Evolutionary conservation across 2,797 vertebrate genomes (phyloP), one percentile per base, ranked within the genome.

Genomic region (Menidia menidia): DNA sequence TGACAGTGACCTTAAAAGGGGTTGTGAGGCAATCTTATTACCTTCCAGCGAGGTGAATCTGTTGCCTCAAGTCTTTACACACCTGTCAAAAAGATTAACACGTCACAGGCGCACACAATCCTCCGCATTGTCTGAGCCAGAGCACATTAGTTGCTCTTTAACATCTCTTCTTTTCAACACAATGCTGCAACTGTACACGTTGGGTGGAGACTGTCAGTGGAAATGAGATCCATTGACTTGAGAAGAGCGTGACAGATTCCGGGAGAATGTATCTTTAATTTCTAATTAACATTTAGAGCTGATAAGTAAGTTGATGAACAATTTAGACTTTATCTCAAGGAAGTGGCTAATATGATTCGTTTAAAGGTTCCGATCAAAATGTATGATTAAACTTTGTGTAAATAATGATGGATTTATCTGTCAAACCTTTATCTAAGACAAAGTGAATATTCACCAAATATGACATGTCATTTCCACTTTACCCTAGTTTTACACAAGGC

Each of bases 81-180:
- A 57, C 62, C 75, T 85, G 85, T 83, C 84, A 87, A 12, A 71
- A 57, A 69, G 81, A 83, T 87, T 64, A 88, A 71, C 63, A 30
- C 75, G 60, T 87, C 72, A 60, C 65, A 57, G 68, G 53, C 39
- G 11, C 45, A 11, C 31, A 84, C 82, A 81, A 48, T 73, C 59
- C 59, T 42, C 63, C 2, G 60, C 73, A 73, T 78, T 81, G 82
- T 85, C 79, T 47, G 69, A 80, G 71, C 82, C 63, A 53, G 64
- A 43, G 15, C 18, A 15, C 64, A 68, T 77, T 78, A 71, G 78
- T 48, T 59, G 68, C 73, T 81, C 60, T 81, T 85, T 73, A 83
- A 64, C 78, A 73, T 67, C 30, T 53, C 47, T 66, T 80, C 71
- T 73, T 60, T 53, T 74, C 15, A 50, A 72, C 68, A 80, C 78